These are phyloP conservation scores for Myzus persicae DNA, from an alignment of 1,140 invertebrate species.

Conservation along the genomic window DNA sequence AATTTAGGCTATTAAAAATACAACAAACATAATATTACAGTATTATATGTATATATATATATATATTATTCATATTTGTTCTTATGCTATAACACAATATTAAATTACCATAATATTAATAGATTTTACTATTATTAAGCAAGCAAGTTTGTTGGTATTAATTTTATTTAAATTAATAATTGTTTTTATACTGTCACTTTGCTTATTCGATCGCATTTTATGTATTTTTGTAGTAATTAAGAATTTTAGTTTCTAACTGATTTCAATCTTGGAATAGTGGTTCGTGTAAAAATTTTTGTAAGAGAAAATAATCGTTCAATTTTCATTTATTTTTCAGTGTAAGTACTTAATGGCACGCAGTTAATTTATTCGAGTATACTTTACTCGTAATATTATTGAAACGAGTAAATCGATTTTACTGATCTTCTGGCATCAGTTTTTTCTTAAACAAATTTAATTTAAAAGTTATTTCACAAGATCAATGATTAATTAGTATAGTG, in stretches of 20 bases:
- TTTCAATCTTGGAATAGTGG: not conserved
- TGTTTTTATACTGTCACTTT: not conserved
- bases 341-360: not conserved
- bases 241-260: not conserved
- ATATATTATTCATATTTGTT: not conserved
- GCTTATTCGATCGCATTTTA: not conserved
- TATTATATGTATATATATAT: not conserved
- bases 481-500: constrained; percentile 25
- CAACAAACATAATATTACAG: not conserved
- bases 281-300: not conserved
- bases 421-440: not conserved
- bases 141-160: not conserved
- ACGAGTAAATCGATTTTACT: not conserved
- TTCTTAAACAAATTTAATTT: constrained; percentile 13
- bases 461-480: not conserved
- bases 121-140: not conserved
- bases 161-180: not conserved
- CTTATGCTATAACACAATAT: not conserved
- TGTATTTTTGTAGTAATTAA: not conserved
- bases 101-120: not conserved
- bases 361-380: not conserved
- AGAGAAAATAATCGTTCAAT: not conserved
- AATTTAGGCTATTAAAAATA: no score
- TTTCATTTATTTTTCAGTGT: not conserved
- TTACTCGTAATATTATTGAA: not conserved